Evolutionary conservation across 2,113 vertebrate genomes (phyloP), one percentile per base, ranked within the genome.

Genomic region (Scopus umbretta): DNA sequence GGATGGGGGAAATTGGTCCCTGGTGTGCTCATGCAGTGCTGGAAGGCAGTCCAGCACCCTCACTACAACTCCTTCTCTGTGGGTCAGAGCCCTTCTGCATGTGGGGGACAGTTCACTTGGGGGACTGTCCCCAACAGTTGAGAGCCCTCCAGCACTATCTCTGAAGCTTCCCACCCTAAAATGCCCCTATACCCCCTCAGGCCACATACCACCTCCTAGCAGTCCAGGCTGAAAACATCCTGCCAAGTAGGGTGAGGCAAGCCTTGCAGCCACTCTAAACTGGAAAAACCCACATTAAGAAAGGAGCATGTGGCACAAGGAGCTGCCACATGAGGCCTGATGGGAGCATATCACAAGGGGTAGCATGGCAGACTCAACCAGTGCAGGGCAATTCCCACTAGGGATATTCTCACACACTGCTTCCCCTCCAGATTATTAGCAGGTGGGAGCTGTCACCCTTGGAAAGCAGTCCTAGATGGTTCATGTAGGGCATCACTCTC

Each of bases 1-100:
- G 22, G 10, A 26, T 0, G 6, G 36, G 27, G 36, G 19, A 72
- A 47, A 29, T 20, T 0, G 1, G 29, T 43, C 18, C 52, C 32
- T 40, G 26, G 26, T 43, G n/a, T 23, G 30, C 45, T 75, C 68
- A 34, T 3, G 2, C 38, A 9, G 23, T n/a, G 36, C 53, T 56
- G 27, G 38, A 73, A 36, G n/a, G 49, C 32, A 88, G 38, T 34
- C 11, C 32, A 23, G 32, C 49, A 84, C 20, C 30, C 27, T n/a
- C 1, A 0, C 63, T 81, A 32, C 32, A 74, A 6, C 34, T 42
- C 30, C 23, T 32, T 9, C 75, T 19, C 38, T 67, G 55, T 50
- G 15, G 42, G n/a, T 13, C 49, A 63, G 10, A 43, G 42, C 30
- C 40, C 40, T 55, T 26, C 55, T 56, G 13, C 62, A 16, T 22